Evolutionary conservation across 2,113 vertebrate genomes (phyloP).

Genomic region (Nannospalax galili): DNA sequence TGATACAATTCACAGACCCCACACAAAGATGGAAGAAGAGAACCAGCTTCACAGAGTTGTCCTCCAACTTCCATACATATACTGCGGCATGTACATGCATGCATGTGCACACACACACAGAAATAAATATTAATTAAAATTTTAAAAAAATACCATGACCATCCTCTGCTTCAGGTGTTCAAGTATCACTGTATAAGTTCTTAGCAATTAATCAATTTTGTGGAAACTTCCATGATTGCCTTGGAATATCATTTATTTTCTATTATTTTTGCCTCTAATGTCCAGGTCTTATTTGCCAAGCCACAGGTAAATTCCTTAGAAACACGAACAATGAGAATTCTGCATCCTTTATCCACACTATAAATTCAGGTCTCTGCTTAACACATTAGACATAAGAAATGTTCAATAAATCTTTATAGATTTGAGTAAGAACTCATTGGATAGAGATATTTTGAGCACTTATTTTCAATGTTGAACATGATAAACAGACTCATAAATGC

Average conservation of each 20-base stretch:
- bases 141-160: not conserved
- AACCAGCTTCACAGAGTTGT: not conserved
- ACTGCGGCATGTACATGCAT: not conserved
- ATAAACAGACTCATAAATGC: not conserved
- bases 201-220: not conserved
- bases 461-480: not conserved
- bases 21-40: not conserved
- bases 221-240: not conserved
- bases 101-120: not conserved
- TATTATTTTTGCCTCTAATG: not conserved
- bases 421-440: not conserved
- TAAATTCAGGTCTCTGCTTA: not conserved
- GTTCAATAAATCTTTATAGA: not conserved
- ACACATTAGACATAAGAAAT: not conserved
- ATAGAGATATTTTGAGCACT: not conserved
- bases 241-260: not conserved
- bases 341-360: not conserved
- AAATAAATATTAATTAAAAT: no score
- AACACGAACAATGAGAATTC: not conserved
- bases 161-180: not conserved
- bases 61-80: not conserved
- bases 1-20: not conserved
- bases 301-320: not conserved
- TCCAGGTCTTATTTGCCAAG: conserved; percentile 26
- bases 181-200: not conserved